A percentile compares a stretch with the other conserved stretches of the same genome.
Conservation (phyloP, 2,888 invertebrate species). For the Timema cristinae region DNA sequence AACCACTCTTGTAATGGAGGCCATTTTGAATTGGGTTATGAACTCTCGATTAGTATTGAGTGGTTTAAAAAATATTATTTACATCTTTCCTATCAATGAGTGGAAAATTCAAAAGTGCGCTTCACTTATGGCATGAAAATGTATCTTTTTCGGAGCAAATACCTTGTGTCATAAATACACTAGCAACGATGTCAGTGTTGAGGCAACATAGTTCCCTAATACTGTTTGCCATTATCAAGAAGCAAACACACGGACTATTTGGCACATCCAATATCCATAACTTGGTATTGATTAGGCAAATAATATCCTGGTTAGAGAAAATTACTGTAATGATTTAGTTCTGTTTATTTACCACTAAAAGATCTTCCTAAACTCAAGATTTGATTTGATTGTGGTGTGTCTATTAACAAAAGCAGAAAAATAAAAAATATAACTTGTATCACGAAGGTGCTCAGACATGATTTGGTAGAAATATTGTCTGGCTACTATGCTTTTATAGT, state of each 20-base stretch:
- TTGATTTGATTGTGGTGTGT: conserved; percentile 1
- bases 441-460: neutral
- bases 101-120: neutral
- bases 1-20: too few species aligned
- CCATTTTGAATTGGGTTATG: too few species aligned
- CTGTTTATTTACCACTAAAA: neutral
- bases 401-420: neutral
- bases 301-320: neutral
- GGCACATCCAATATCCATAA: neutral
- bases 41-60: neutral
- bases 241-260: neutral
- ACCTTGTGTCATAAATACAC: neutral
- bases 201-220: neutral
- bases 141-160: neutral
- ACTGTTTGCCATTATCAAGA: neutral
- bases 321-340: neutral
- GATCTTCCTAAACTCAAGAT: neutral
- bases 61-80: neutral
- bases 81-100: neutral
- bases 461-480: neutral
- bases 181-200: neutral
- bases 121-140: neutral
- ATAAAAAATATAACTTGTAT: neutral
- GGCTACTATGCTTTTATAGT: conserved; percentile 2
- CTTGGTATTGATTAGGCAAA: neutral